Evolutionary conservation across 2,888 invertebrate species (phyloP).

Genomic region (Oxystoma pomonae): DNA sequence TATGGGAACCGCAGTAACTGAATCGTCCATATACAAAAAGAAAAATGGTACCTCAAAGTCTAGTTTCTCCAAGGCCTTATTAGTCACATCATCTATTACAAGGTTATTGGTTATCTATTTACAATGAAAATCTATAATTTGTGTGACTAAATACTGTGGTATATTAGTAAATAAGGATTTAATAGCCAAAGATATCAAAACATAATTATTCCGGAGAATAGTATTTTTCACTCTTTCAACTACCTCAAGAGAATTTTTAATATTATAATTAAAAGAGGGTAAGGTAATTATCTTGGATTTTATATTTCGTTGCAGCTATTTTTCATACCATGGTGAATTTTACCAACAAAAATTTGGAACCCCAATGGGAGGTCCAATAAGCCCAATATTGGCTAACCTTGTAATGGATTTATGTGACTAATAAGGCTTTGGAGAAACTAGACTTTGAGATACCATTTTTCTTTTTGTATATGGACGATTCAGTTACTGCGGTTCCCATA

Average conservation of each 20-base stretch:
- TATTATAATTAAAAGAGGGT: too few species aligned
- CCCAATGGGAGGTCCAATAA: neutral
- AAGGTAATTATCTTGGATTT: too few species aligned
- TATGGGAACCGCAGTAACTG: neutral
- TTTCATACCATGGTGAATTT: neutral
- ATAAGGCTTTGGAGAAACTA: neutral
- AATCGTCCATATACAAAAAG: neutral
- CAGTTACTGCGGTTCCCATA: neutral
- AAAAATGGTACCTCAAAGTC: neutral
- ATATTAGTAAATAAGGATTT: too few species aligned
- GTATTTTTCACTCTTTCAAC: too few species aligned
- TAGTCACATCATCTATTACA: neutral
- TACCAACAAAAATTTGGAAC: neutral
- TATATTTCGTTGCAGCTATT: neutral
- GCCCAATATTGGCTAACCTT: neutral
- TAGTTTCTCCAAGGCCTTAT: neutral
- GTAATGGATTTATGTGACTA: neutral
- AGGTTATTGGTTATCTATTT: too few species aligned
- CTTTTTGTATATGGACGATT: neutral
- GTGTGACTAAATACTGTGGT: too few species aligned
- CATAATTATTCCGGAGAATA: too few species aligned
- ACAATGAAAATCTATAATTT: too few species aligned
- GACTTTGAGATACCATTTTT: neutral
- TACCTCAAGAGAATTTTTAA: too few species aligned
- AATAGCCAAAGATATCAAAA: too few species aligned